Evolutionary conservation across 2,888 invertebrate genomes (phyloP).

Genomic region (Lottia gigantea): DNA sequence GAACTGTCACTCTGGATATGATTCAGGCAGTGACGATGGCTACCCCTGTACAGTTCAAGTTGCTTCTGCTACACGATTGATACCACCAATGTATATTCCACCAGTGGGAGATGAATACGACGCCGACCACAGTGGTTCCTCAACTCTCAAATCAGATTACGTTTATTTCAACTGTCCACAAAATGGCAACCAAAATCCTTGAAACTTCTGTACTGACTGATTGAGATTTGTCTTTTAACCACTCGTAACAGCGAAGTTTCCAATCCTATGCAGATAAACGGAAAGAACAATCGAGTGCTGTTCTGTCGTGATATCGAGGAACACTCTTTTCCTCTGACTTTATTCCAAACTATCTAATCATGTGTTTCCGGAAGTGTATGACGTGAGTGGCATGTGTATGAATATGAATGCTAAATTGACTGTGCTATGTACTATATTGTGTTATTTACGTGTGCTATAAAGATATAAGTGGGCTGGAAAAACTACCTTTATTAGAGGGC

Average conservation of each 20-base stretch:
- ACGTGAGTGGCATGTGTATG: too few relatives aligned
- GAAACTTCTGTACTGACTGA: neutral
- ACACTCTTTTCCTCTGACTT: too few relatives aligned
- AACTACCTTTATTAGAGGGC: too few relatives aligned
- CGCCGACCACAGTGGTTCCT: constrained; percentile 29
- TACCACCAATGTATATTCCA: constrained; percentile 14
- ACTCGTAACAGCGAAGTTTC: too few relatives aligned
- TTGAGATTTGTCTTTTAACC: too few relatives aligned
- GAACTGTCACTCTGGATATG: constrained; percentile 17
- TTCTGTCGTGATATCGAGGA: too few relatives aligned
- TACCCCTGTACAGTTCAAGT: neutral
- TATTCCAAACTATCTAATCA: neutral
- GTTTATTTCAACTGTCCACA: constrained; percentile 33
- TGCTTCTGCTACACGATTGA: neutral
- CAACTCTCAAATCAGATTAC: constrained; percentile 30
- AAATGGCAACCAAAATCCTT: constrained; percentile 21
- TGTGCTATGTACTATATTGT: too few relatives aligned
- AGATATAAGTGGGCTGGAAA: too few relatives aligned
- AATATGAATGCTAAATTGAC: too few relatives aligned
- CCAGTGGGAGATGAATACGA: constrained; percentile 27
- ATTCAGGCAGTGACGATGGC: constrained; percentile 25
- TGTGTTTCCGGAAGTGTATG: neutral
- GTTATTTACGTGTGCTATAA: too few relatives aligned
- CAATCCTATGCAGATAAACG: too few relatives aligned
- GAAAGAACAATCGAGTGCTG: too few relatives aligned